Conservation (phyloP, 2,113 vertebrate genomes). For the Percopsis transmontana region DNA sequence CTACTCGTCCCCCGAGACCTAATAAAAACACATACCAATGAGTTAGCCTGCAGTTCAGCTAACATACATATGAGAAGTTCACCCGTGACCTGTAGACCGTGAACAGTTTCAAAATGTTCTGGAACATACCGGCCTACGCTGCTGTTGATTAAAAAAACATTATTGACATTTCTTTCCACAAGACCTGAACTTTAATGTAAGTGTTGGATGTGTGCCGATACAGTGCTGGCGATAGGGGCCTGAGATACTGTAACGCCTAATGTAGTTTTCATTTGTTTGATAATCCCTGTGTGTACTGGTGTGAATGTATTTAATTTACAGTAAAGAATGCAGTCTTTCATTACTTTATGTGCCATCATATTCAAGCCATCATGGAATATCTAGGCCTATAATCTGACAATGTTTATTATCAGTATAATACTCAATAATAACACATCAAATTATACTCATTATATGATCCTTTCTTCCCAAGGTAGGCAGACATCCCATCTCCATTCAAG, state of each 20-base stretch:
- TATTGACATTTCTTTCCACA: slow-evolving; percentile 11
- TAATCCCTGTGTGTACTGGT: too few species aligned
- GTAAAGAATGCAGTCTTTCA: not conserved
- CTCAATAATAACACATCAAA: not conserved
- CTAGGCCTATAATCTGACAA: too few species aligned
- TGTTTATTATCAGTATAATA: too few species aligned
- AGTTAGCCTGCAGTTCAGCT: slow-evolving; percentile 59
- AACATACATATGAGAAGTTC: slow-evolving; percentile 68
- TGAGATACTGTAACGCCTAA: too few species aligned
- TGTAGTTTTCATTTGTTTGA: too few species aligned
- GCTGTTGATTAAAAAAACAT: slow-evolving; percentile 17
- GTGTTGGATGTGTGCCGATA: not conserved
- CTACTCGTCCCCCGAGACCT: slow-evolving; percentile 48
- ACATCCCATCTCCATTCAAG: not conserved
- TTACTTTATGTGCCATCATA: not conserved
- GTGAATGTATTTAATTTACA: too few species aligned
- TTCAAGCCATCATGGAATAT: too few species aligned
- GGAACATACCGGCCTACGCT: slow-evolving; percentile 47
- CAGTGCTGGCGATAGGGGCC: not conserved
- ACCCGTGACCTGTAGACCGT: slow-evolving; percentile 44
- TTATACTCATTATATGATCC: not conserved
- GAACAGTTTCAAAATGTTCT: slow-evolving; percentile 20
- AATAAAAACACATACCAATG: slow-evolving; percentile 67
- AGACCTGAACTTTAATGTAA: slow-evolving; percentile 1
- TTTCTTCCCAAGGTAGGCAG: not conserved